Evolutionary conservation across 2,797 vertebrate genomes (phyloP), one percentile per base, ranked within the genome.

Genomic region (Anguilla marmorata): DNA sequence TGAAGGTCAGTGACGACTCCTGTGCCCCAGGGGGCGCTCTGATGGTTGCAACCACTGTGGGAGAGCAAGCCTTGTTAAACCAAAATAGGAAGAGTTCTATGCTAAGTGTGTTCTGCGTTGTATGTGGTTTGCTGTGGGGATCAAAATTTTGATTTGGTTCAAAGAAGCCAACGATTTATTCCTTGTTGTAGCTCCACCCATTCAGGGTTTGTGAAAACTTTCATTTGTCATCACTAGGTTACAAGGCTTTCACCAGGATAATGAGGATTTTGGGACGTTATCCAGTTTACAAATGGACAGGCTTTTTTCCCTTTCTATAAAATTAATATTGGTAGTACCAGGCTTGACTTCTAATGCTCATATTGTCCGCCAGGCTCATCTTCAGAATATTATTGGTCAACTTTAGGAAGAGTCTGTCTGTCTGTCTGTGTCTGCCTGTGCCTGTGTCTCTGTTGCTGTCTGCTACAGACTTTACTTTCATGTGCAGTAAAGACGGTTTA

Each of bases 1-100:
- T 99, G 99, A 99, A 99, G 98, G 98, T 99, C 92, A 92, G 93
- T 91, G 48, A 45, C 45, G 11, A 33, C 48, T 30, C 16, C 33
- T 1, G 0, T 24, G 4, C 50, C 30, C 74, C 33, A 45, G 52
- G 74, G 16, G 74, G 86, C 50, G 54, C 52, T 87, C 33, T 41
- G 3, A 0, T 2, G 24, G 41, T 50, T 82, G 41, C 33, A 41
- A 19, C n/a, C 7, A 27, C 9, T 0, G n/a, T 21, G 74, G 74
- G 37, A 19, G 33, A 41, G 21, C 33, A 19, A 21, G 37, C 16
- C 33, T 79, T 1, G 14, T 30, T 30, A 11, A 79, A 21, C 74
- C 33, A 41, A 41, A 45, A 16, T 19, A 19, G 74, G 33, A 16
- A 16, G 72, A 41, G 74, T 4, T 79, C 21, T 66, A 9, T 66